Evolutionary conservation across 2,888 invertebrate genomes (phyloP).

Genomic region (Machimus atricapillus): DNA sequence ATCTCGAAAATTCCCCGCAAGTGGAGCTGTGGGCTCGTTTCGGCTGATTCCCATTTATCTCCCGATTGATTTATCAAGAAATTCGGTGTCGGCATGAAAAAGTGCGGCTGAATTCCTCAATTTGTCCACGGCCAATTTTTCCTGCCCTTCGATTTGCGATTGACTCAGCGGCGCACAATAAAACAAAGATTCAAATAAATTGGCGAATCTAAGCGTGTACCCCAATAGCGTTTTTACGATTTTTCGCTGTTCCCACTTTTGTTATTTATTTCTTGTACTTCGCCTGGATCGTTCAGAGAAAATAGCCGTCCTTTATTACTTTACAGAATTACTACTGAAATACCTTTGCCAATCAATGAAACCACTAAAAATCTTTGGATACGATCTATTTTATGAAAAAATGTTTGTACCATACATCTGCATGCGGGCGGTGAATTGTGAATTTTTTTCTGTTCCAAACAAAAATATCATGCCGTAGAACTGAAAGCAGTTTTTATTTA

Average conservation of each 20-base stretch:
- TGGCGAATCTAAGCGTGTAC: neutral
- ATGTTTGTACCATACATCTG: no score
- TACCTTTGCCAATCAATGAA: neutral
- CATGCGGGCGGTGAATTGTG: no score
- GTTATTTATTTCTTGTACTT: neutral
- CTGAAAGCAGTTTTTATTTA: no score
- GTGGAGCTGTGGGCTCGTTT: neutral
- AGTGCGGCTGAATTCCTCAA: neutral
- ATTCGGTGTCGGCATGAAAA: neutral
- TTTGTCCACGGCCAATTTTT: neutral
- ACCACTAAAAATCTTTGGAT: neutral
- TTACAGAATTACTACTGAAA: neutral
- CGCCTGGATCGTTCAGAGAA: neutral
- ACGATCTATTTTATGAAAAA: no score
- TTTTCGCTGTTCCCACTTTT: neutral
- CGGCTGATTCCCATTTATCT: slow-evolving; percentile 25
- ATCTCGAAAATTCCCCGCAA: neutral
- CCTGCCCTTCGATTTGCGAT: neutral
- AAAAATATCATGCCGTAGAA: no score
- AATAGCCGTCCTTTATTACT: neutral
- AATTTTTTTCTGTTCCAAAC: no score
- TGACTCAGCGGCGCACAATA: neutral
- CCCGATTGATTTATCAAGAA: slow-evolving; percentile 20
- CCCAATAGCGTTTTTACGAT: neutral
- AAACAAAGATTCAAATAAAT: slow-evolving; percentile 1